Evolutionary conservation across 2,888 invertebrate species (phyloP), one percentile per base, ranked within the genome.

Genomic region (Orthonevra nobilis): DNA sequence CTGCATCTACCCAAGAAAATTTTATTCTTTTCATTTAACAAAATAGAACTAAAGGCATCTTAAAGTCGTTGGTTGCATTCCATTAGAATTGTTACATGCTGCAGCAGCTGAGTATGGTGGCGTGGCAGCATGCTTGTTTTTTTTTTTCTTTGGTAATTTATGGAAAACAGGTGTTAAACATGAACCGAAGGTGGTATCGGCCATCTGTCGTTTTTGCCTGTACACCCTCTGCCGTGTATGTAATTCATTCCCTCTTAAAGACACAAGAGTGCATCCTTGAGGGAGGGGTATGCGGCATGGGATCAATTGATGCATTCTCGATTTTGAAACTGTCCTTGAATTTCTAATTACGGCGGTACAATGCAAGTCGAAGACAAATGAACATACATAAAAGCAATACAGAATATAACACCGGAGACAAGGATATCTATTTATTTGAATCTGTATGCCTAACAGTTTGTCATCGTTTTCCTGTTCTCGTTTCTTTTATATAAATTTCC

Each of bases 91-190:
- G 12, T 56, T 68, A 48, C 69, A 61, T 61, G 56, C 48, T 63
- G 26, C 26, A 20, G 30, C 34, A 50, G 17, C 17, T 28, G 23
- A 4, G 3, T 5, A 4, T 5, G 23, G 23, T 23, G 10, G 7
- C 15, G 10, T 26, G 5, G 14, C 9, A 14, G 42, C 19, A 50
- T 34, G 56, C 74, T n/a, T n/a, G n/a, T n/a, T n/a, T n/a, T n/a
- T 63, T 14, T 32, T 23, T 3, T n/a, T 12, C 4, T 9, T 10
- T 44, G n/a, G 6, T 50, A 61, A 79, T 73, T 79, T 79, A 79
- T 73, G 72, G 56, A 66, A 54, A 73, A 79, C 79, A 79, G 79
- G 79, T 79, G 79, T 56, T 50, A 40, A 61, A 61, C 36, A 66
- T 38, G 61, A 52, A 48, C 44, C 28, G 42, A 36, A 44, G 44